Base-by-base conservation (phyloP, 2,797 vertebrate species). In the Microctenopoma steveboyesi region DNA sequence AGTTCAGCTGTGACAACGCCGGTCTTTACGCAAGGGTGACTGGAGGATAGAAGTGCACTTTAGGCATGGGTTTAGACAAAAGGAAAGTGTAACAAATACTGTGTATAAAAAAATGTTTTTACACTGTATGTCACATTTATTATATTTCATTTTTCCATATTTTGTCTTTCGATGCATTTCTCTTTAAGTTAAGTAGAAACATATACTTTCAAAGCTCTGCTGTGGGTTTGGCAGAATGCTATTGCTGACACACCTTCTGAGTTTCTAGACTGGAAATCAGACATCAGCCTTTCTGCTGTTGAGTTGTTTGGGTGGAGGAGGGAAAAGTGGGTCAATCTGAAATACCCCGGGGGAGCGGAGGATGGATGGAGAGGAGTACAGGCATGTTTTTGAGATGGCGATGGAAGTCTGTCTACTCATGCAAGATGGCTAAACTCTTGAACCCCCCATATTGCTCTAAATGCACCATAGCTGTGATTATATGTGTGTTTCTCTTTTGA, bases 291-390 rank as follows among this genome's bases (percentile, higher is more conserved):
- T 82, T 86, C 84, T 62, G 58, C 76, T 64, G 46, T 54, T 22
- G 73, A 76, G 61, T 81, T 88, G 85, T 89, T 90, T 88, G 80
- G 78, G 82, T 71, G 72, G 72, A 69, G 54, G 64, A 66, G 56
- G 67, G 59, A 46, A 90, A 91, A 91, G 72, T 92, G 88, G 91
- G 88, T 92, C 88, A 90, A 54, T 35, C 37, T 68, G 56, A 75
- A 42, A 71, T 74, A 77, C 86, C 83, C 76, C 5, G 53, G 86
- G 88, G 86, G 84, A 13, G 76, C 37, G 22, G 47, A 61, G 81
- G 69, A 69, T 71, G 74, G 73, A 87, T 79, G 82, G 58, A 78
- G 58, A 69, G 55, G 37, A 10, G 46, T 62, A 18, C 37, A 57
- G 22, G 37, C 49, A 45, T 55, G 74, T 58, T 48, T 16, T 7